Percentiles rank a stretch among this genome's conserved stretches.
Conservation (phyloP, 92 coral and sea anemone genomes). For the Muricea muricata region DNA sequence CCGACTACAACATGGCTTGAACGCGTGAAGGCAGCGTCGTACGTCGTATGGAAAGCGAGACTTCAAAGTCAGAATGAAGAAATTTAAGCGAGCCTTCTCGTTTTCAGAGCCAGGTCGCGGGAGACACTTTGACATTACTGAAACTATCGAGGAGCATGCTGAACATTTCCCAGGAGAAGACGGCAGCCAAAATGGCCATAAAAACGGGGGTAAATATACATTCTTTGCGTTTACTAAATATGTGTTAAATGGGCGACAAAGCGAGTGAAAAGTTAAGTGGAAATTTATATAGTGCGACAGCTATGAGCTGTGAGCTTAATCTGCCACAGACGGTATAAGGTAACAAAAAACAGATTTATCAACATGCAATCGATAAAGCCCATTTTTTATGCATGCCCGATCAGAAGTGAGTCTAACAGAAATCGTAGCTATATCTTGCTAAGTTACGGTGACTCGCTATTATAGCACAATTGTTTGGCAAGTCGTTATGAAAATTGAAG, state of each 20-base stretch:
- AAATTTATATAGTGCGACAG: neutral
- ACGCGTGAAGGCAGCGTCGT: neutral
- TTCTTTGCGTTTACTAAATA: neutral
- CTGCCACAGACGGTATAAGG: too few relatives aligned
- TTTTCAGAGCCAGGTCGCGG: constrained; percentile 28
- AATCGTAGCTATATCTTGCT: neutral
- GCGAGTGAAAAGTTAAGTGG: neutral
- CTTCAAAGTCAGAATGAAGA: constrained; percentile 20
- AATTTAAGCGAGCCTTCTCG: constrained; percentile 43
- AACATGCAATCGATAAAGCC: neutral
- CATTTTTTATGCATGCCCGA: neutral
- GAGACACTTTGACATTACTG: constrained; percentile 33
- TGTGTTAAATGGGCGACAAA: neutral
- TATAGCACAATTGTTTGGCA: neutral
- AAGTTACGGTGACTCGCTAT: neutral
- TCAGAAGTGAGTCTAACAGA: neutral
- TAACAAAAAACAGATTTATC: neutral
- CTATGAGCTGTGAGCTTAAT: too few relatives aligned
- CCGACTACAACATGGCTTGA: constrained; percentile 27
- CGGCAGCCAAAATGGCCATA: constrained; percentile 29
- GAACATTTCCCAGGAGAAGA: neutral
- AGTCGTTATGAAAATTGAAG: neutral
- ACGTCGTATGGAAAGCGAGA: neutral
- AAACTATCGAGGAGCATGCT: constrained; percentile 29
- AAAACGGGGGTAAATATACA: constrained; percentile 25